Conservation (phyloP, 1,140 invertebrate genomes). For the Acromyrmex charruanus region DNA sequence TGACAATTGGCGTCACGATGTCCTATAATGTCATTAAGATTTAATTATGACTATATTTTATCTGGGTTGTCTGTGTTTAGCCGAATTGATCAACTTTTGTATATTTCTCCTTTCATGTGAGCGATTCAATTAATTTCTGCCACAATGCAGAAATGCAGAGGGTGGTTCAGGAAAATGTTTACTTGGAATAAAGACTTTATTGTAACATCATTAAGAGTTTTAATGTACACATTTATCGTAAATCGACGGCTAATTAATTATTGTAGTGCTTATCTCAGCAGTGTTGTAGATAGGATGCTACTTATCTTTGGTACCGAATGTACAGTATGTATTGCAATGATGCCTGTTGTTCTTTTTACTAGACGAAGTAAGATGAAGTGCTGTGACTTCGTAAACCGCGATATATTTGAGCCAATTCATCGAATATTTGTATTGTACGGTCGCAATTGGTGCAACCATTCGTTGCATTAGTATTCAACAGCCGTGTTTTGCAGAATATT, state of each 20-base stretch:
- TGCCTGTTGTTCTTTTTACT: not conserved
- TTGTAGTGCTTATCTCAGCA: slow-evolving; percentile 61
- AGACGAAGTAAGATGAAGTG: slow-evolving; percentile 25
- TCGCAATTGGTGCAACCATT: not conserved
- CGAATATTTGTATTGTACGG: not conserved
- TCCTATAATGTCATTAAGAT: too few species aligned
- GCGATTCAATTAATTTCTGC: not conserved
- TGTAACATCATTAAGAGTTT: slow-evolving; percentile 68
- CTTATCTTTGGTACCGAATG: slow-evolving; percentile 75
- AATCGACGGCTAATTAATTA: slow-evolving; percentile 68
- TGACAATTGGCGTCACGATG: too few species aligned
- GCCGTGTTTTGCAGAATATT: too few species aligned
- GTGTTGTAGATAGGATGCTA: slow-evolving; percentile 57
- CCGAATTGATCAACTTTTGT: too few species aligned
- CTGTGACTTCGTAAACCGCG: not conserved
- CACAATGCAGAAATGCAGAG: slow-evolving; percentile 1
- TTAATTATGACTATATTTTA: too few species aligned
- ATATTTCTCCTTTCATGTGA: not conserved
- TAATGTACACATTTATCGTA: slow-evolving; percentile 68
- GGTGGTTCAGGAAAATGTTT: slow-evolving; percentile 19
- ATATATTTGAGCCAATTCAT: slow-evolving; percentile 21
- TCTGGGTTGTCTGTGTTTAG: too few species aligned
- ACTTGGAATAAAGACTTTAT: slow-evolving; percentile 77
- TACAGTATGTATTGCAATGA: slow-evolving; percentile 52
- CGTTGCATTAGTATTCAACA: not conserved